Evolutionary conservation across 2,888 invertebrate species (phyloP).

Genomic region (Elysia crispata): DNA sequence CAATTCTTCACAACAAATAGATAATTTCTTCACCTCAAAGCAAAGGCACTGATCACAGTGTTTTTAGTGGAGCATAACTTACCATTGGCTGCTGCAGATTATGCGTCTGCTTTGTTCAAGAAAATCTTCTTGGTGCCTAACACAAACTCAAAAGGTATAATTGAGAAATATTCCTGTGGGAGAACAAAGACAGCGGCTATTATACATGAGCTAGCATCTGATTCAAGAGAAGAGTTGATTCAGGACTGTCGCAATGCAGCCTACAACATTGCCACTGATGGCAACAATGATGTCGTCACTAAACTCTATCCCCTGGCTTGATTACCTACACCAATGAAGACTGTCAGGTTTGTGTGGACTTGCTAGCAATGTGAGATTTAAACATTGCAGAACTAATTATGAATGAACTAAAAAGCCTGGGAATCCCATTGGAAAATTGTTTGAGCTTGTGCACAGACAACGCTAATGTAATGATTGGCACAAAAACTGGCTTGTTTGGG

Average conservation of each 20-base stretch:
- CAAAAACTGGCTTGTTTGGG: neutral
- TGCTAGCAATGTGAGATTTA: neutral
- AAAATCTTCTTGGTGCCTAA: neutral
- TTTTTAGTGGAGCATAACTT: neutral
- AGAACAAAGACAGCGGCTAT: neutral
- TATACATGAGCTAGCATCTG: neutral
- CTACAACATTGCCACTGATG: constrained; percentile 2
- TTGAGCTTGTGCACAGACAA: neutral
- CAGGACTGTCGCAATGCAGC: neutral
- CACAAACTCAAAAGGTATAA: neutral
- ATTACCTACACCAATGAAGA: neutral
- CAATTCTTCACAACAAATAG: no score
- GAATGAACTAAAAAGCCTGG: neutral
- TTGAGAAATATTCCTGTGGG: neutral
- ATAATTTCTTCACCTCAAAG: no score
- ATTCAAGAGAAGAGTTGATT: neutral
- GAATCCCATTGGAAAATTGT: neutral
- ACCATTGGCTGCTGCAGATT: neutral
- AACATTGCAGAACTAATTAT: neutral
- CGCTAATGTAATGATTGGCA: neutral
- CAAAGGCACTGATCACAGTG: neutral
- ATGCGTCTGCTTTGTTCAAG: neutral
- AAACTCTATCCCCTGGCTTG: neutral
- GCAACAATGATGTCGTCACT: neutral
- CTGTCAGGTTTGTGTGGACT: neutral